Percentiles rank a stretch among this genome's conserved stretches.
phyloP scores from a whole-genome alignment of 2,113 vertebrate species.

The Columba janthina region DNA sequence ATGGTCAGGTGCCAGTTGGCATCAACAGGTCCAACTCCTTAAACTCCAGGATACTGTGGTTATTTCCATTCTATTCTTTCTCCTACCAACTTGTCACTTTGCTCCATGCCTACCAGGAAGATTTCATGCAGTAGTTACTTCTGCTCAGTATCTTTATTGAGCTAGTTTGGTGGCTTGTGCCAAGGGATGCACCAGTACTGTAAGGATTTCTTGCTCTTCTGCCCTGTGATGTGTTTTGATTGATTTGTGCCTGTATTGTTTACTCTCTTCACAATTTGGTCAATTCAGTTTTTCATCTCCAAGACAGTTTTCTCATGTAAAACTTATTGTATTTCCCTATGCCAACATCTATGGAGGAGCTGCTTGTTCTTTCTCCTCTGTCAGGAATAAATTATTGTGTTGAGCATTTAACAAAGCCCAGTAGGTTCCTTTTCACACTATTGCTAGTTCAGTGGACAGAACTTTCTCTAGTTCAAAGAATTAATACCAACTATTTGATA shows the following conservation, averaged over 20 bases:
- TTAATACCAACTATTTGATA: not conserved
- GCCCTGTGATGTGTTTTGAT: not conserved
- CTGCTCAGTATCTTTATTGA: not conserved
- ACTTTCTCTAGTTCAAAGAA: not conserved
- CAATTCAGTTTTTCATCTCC: not conserved
- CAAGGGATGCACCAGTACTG: not conserved
- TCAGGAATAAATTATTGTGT: not conserved
- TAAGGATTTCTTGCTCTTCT: not conserved
- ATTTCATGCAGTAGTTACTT: not conserved
- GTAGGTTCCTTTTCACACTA: not conserved
- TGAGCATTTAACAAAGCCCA: not conserved
- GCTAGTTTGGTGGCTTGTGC: not conserved
- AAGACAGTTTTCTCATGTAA: not conserved
- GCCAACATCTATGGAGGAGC: not conserved
- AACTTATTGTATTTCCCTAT: not conserved
- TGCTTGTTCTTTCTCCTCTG: not conserved
- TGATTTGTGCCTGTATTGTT: not conserved
- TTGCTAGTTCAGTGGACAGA: not conserved
- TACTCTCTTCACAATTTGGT: not conserved
- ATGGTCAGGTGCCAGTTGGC: not conserved
- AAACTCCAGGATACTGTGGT: not conserved
- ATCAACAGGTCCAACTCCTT: not conserved
- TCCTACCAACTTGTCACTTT: not conserved
- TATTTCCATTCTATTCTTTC: not conserved
- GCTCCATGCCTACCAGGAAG: not conserved